These are phyloP conservation scores for Pectinophora gossypiella DNA, from an alignment of 1,140 invertebrate species.

Conservation along the genomic window DNA sequence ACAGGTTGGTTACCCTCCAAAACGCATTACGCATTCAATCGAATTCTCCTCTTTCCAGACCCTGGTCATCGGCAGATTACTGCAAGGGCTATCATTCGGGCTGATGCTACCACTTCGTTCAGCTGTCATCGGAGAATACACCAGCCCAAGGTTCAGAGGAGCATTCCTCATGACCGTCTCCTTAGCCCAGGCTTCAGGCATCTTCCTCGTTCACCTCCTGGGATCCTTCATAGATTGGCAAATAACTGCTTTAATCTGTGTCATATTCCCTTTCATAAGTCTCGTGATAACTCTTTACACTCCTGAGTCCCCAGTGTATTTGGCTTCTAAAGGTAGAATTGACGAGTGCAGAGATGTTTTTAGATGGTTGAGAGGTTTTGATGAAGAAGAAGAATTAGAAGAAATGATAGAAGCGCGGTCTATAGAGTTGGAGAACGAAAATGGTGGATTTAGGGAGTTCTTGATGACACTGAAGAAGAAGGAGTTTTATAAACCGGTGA, in stretches of 20 bases:
- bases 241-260: slow-evolving; percentile 68
- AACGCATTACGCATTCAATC: too few species aligned
- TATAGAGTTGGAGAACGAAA: slow-evolving; percentile 21
- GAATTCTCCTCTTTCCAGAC: too few species aligned
- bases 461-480: slow-evolving; percentile 29
- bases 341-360: slow-evolving; percentile 68
- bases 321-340: slow-evolving; percentile 69
- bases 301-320: slow-evolving; percentile 84
- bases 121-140: slow-evolving; percentile 52
- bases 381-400: slow-evolving; percentile 48
- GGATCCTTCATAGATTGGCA: slow-evolving; percentile 76
- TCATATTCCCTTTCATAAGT: slow-evolving; percentile 60
- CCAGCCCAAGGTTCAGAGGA: slow-evolving; percentile 71
- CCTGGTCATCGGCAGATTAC: slow-evolving; percentile 35
- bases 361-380: slow-evolving; percentile 62
- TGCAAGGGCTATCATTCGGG: slow-evolving; percentile 43
- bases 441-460: slow-evolving; percentile 18
- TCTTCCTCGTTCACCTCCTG: slow-evolving; percentile 73
- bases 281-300: slow-evolving; percentile 67
- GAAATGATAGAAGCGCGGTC: slow-evolving; percentile 44
- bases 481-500: slow-evolving; percentile 54
- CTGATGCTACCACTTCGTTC: slow-evolving; percentile 42
- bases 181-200: slow-evolving; percentile 69
- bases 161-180: slow-evolving; percentile 70
- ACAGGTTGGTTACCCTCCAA: too few species aligned